phyloP scores from a whole-genome alignment of 1,140 invertebrate genomes.

The Samia ricini region DNA sequence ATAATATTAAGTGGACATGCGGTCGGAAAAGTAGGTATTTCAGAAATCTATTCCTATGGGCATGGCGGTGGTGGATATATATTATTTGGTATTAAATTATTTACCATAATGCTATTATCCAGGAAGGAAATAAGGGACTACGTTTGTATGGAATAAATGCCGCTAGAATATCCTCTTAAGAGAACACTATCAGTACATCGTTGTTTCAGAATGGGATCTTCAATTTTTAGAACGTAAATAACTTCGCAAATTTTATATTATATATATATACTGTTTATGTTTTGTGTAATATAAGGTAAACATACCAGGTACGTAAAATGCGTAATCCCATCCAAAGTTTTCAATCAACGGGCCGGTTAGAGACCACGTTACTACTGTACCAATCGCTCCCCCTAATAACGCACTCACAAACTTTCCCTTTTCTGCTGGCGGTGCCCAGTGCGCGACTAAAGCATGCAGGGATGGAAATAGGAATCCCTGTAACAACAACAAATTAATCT shows the following conservation, averaged over 20 bases:
- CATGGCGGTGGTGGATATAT: no score
- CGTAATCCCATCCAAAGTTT: constrained; percentile 83
- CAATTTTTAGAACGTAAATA: neutral
- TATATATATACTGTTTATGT: neutral
- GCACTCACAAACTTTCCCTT: constrained; percentile 87
- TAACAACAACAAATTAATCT: constrained; percentile 17
- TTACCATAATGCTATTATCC: no score
- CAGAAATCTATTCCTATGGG: no score
- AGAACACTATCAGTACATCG: no score
- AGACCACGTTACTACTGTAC: constrained; percentile 86
- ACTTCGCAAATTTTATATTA: neutral
- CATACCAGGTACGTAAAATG: constrained; percentile 84
- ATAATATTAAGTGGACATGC: no score
- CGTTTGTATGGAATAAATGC: no score
- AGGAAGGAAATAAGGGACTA: no score
- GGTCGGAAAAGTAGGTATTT: no score
- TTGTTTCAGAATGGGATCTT: no score
- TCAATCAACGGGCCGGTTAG: constrained; percentile 82
- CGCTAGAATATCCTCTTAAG: no score
- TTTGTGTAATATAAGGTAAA: neutral
- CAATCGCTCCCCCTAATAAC: constrained; percentile 85
- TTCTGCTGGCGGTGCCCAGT: constrained; percentile 86
- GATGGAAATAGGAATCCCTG: constrained; percentile 85
- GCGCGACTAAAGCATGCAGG: constrained; percentile 84
- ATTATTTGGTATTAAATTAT: no score